Evolutionary conservation across 2,113 vertebrate genomes (phyloP).

Genomic region (Takifugu flavidus): DNA sequence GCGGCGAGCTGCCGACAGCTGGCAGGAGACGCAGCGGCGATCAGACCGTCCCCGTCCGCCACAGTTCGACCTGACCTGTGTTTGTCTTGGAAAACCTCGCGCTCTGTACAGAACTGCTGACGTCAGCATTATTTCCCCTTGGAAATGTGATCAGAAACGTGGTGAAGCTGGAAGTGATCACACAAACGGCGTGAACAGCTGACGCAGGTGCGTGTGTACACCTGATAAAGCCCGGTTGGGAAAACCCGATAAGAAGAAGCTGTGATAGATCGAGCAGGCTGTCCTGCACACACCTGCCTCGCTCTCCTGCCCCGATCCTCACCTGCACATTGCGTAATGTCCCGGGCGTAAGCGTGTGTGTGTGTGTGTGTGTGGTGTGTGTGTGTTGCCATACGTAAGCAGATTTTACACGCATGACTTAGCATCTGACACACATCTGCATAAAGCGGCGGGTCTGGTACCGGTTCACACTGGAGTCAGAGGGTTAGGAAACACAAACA

Average conservation of each 20-base stretch:
- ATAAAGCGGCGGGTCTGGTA: slow-evolving; percentile 5
- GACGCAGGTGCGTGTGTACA: background rate
- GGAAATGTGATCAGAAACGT: too few species aligned
- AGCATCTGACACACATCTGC: slow-evolving; percentile 21
- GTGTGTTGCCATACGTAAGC: slow-evolving; percentile 6
- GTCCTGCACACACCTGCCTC: slow-evolving; percentile 9
- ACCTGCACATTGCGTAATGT: slow-evolving; percentile 29
- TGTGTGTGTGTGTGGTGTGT: background rate
- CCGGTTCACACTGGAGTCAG: background rate
- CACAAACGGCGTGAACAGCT: background rate
- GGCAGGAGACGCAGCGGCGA: slow-evolving; percentile 19
- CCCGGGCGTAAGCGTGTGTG: slow-evolving; percentile 7
- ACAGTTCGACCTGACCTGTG: slow-evolving; percentile 29
- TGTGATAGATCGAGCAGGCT: background rate
- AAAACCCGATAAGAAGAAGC: background rate
- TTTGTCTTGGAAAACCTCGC: slow-evolving; percentile 24
- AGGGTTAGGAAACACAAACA: background rate
- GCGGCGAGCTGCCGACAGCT: slow-evolving; percentile 3
- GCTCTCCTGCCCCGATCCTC: background rate
- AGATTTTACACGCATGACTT: slow-evolving; percentile 30
- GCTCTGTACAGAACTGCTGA: too few species aligned
- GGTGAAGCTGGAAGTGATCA: too few species aligned
- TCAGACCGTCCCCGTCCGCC: background rate
- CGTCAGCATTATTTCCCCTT: too few species aligned
- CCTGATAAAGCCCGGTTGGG: slow-evolving; percentile 8